Base-by-base conservation (phyloP, 1,140 invertebrate species). In the Bradysia coprophila region DNA sequence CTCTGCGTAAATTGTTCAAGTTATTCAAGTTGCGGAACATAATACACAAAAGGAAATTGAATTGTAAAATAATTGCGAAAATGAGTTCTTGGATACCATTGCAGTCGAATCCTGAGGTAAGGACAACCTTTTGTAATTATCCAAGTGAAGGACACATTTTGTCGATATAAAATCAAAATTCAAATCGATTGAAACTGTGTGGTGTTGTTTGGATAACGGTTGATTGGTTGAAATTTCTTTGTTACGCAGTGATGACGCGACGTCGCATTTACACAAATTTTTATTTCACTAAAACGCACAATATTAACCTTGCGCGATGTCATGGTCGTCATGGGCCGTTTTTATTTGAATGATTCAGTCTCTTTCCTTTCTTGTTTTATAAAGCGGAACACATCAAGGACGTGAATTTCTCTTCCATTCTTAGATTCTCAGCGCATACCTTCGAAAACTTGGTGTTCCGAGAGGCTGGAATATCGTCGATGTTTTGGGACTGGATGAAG, bases 71-170 rank as follows among this genome's bases (percentile, higher is more conserved):
- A n/a, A n/a, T n/a, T n/a, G n/a, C n/a, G n/a, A n/a, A n/a, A n/a
- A 58, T 58, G 56, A 46, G 46, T 33, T 46, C 65, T 54, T 81
- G 78, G 74, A 65, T 88, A 44, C 87, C 88, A 6, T 64, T 93
- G 31, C 88, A 94, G 72, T 92, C 88, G 1, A 93, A 93, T 63
- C 88, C 89, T 1, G 87, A 91, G 50, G 87, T 84, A 64, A 71
- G 62, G 28, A 11, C 2, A 39, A 38, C 21, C 11, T 16, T 16
- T 16, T 43, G 13, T 38, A 28, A 41, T 38, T 32, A 41, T 15
- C 4, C 9, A 15, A 22, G 21, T n/a, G n/a, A n/a, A n/a, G 4
- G 3, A 36, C 37, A 37, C 20, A n/a, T 36, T 11, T 1, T 15
- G n/a, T 19, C 18, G 15, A 19, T 15, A 19, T 13, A 10, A 18